phyloP scores from a whole-genome alignment of 2,888 invertebrate genomes.

The Phalangium opilio region DNA sequence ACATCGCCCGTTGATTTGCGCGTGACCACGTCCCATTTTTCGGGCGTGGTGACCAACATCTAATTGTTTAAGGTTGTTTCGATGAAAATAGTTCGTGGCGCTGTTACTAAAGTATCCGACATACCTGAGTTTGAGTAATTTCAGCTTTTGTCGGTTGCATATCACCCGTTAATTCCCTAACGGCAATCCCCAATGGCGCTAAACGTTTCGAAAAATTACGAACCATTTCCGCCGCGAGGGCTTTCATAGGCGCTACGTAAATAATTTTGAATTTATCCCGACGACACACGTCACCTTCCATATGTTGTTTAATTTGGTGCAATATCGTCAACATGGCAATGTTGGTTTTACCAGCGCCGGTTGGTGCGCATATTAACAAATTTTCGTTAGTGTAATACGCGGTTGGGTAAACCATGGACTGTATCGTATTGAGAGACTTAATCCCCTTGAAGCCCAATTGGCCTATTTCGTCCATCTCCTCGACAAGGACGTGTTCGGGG shows the following conservation, averaged over 20 bases:
- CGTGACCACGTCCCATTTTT: slow-evolving; percentile 99
- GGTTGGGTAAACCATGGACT: slow-evolving; percentile 83
- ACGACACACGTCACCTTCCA: slow-evolving; percentile 58
- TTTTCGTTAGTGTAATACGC: slow-evolving; percentile 96
- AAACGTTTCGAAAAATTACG: slow-evolving; percentile 74
- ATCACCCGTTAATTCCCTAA: slow-evolving; percentile 90
- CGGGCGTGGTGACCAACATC: slow-evolving; percentile 95
- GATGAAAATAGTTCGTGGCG: no score
- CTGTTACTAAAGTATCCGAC: no score
- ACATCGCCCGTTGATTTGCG: slow-evolving; percentile 72
- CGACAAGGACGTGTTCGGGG: slow-evolving; percentile 33
- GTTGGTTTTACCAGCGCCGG: slow-evolving; percentile 98
- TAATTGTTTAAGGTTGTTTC: slow-evolving; percentile 22
- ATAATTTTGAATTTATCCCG: slow-evolving; percentile 93
- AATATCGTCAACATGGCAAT: slow-evolving; percentile 86
- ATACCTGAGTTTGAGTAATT: slow-evolving; percentile 72
- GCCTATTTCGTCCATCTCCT: slow-evolving; percentile 46
- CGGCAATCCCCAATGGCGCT: slow-evolving; percentile 57
- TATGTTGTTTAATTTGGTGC: slow-evolving; percentile 72
- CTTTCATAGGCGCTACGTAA: slow-evolving; percentile 99
- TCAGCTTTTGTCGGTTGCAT: slow-evolving; percentile 92
- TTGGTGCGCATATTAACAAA: slow-evolving; percentile 92
- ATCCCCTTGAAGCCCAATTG: slow-evolving; percentile 77
- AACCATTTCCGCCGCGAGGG: slow-evolving; percentile 96
- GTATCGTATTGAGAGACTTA: slow-evolving; percentile 76